Base-by-base conservation (phyloP, 1,140 invertebrate species). In the Trichonephila inaurata region DNA sequence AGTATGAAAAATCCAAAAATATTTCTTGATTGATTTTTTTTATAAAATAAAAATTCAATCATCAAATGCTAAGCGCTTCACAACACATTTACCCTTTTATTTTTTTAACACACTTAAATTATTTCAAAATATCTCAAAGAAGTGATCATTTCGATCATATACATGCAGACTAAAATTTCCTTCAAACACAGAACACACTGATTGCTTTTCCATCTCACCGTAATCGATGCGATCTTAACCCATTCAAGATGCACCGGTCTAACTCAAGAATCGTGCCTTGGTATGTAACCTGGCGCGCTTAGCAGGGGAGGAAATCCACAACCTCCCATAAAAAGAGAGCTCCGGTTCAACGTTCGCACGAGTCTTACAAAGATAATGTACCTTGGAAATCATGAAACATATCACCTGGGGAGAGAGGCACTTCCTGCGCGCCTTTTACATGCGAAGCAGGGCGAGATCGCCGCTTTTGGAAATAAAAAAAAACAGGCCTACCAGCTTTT, bases 381-480 rank as follows among this genome's bases (percentile, higher is more conserved):
- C 61, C 61, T 28, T 16, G 12, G 4, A 72, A 72, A 72, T 72
- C 69, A 14, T 33, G 69, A 72, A 72, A 72, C 28, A 28, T 14
- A 33, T n/a, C 69, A 72, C 69, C 69, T 72, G 69, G 69, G 24
- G 69, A 2, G 69, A 14, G 72, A 77, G 33, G 72, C 72, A 77
- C 33, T 77, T 77, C 72, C 72, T 77, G 72, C 33, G 28, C 14
- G 28, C 33, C 72, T 18, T 77, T 77, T 28, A 77, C 18, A 33
- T 12, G 33, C 33, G 72, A 77, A 77, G 24, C 4, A 40, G 18
- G 18, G 16, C 72, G 18, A 77, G 18, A 77, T 33, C 28, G 18
- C 0, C 24, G 72, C 33, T 40, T 77, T 69, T 69, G 24, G 64
- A n/a, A 66, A 21, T 28, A 69, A 69, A 69, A 24, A 24, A 5